Base-by-base conservation (phyloP, 2,797 vertebrate genomes). In the Mycteria americana region DNA sequence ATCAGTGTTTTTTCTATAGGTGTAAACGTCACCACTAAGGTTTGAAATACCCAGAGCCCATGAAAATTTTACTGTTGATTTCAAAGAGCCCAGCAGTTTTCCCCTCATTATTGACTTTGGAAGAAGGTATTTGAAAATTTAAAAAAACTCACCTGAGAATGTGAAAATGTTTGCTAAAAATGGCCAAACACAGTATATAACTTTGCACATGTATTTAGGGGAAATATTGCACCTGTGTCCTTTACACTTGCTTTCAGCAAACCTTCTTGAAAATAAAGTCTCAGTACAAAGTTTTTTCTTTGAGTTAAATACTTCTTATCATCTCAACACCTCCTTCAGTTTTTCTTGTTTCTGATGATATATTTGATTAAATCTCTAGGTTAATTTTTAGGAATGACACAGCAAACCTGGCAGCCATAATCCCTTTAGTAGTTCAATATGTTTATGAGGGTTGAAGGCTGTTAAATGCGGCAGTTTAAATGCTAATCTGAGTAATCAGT, bases 391-490 rank as follows among this genome's bases (percentile, higher is more conserved):
- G 79, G 81, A 45, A 79, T 95, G 93, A 94, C 92, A 93, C 30
- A 85, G 89, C 64, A 92, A 81, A 96, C 53, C 93, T 92, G 59
- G 84, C 88, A 96, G 92, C 81, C 41, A 70, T 96, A 97, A 98
- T 97, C 93, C 77, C 31, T 91, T 95, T 92, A 89, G 64, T 88
- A 88, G 91, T 96, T 98, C 89, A 95, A 83, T 89, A 95, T 95
- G 92, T 96, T 98, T 97, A 90, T 95, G 96, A 97, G 80, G 73
- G 91, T 70, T 90, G 97, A 94, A 97, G 89, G 60, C 85, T 89
- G 84, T 97, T 96, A 97, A 97, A 97, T 93, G 91, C 88, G 21
- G 79, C 92, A 92, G 92, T 97, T 98, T 97, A 97, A 97, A 97
- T 93, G 86, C 88, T 94, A 97, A 97, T 91, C 96, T 93, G 95